phyloP scores from a whole-genome alignment of 92 coral and sea anemone species.

The Epizoanthus ramosus region DNA sequence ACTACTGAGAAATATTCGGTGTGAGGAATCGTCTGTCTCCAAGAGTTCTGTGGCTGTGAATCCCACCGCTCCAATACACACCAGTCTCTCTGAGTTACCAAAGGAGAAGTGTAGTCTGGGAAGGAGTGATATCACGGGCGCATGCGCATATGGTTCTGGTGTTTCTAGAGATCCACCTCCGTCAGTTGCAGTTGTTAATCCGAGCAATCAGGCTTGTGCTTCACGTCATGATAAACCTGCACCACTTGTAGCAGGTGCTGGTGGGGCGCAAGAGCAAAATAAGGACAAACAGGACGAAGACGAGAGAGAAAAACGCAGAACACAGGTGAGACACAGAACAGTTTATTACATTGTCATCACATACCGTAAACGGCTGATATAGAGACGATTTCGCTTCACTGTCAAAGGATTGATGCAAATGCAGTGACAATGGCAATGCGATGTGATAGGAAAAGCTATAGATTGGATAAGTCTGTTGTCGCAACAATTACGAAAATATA shows the following conservation, averaged over 20 bases:
- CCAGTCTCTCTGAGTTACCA: slow-evolving; percentile 23
- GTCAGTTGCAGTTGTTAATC: slow-evolving; percentile 67
- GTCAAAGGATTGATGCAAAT: too few relatives aligned
- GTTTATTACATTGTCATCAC: neutral
- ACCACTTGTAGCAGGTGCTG: slow-evolving; percentile 7
- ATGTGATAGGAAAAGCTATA: too few relatives aligned
- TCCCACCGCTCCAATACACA: slow-evolving; percentile 42
- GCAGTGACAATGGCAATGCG: too few relatives aligned
- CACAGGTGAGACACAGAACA: neutral
- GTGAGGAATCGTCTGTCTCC: neutral
- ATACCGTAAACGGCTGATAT: too few relatives aligned
- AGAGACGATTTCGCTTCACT: too few relatives aligned
- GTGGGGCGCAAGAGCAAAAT: neutral
- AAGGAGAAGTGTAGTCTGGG: neutral
- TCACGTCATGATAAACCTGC: neutral
- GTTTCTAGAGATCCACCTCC: slow-evolving; percentile 16
- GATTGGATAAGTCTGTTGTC: too few relatives aligned
- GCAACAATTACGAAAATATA: too few relatives aligned
- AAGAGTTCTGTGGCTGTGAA: neutral
- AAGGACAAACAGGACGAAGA: slow-evolving; percentile 7
- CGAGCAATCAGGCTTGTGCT: slow-evolving; percentile 30
- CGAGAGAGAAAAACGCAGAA: slow-evolving; percentile 23
- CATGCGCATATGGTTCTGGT: slow-evolving; percentile 17
- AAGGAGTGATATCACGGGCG: neutral
- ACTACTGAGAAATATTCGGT: slow-evolving; percentile 24